Base-by-base conservation (phyloP, 2,888 invertebrate species). In the Flexamia atlantica region DNA sequence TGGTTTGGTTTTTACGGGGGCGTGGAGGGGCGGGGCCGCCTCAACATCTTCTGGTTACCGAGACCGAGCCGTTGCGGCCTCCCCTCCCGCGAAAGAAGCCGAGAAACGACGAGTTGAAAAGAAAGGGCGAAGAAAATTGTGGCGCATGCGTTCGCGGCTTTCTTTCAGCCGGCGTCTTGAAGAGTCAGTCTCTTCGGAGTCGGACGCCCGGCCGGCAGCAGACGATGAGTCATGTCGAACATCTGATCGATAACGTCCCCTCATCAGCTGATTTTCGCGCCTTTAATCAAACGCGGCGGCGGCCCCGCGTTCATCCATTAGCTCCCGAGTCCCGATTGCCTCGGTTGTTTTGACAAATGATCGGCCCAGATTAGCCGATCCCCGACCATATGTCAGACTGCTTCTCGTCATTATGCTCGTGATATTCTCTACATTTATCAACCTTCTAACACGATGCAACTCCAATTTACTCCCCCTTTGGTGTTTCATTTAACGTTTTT, bases 21-120 rank as follows among this genome's bases (percentile, higher is more conserved):
- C 76, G 82, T 64, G 84, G 82, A 60, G 82, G 79, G 84, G 82
- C 81, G 84, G 83, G 84, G 68, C 84, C 72, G 84, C 82, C 82
- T 79, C 85, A 85, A 85, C 87, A 85, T 85, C 85, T 84, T 86
- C 85, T 84, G 85, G 83, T 79, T 76, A 84, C 82, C 84, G 84
- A 84, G 84, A 70, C 85, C 84, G 82, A 85, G 81, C 86, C 74
- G 83, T 85, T 85, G 86, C 86, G 87, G 86, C 87, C 87, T 85
- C 86, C 84, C 87, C 85, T 81, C 86, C 81, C 68, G 86, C 86
- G 86, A 85, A 85, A 85, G 86, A 86, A 86, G 86, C 86, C 86
- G 85, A 85, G 86, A 85, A 86, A 86, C 85, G 87, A 86, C 86
- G 86, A 86, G 85, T 83, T 46, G 42, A 50, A 83, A 83, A 83